These are phyloP conservation scores for Drosophila athabasca DNA, from an alignment of 1,140 invertebrate species.

Conservation along the genomic window DNA sequence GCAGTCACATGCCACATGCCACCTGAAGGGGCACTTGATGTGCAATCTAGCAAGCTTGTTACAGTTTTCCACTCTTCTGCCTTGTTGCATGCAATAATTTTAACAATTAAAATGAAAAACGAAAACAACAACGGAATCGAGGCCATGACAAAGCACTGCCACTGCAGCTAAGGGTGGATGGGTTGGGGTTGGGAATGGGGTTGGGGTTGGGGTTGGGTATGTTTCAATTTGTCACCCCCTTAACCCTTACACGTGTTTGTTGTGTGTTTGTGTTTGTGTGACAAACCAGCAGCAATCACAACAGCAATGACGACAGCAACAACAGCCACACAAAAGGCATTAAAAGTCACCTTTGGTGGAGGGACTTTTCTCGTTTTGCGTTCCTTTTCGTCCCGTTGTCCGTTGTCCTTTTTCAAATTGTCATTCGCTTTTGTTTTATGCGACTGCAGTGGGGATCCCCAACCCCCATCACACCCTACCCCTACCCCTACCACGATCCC, in stretches of 20 bases:
- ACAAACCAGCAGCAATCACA: slow-evolving; percentile 74
- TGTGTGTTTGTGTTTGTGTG: slow-evolving; percentile 40
- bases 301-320: slow-evolving; percentile 44
- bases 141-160: slow-evolving; percentile 45
- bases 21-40: slow-evolving; percentile 31
- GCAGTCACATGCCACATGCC: slow-evolving; percentile 10
- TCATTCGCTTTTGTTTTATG: slow-evolving; percentile 78
- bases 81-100: slow-evolving; percentile 59
- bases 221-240: slow-evolving; percentile 27
- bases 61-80: slow-evolving; percentile 25
- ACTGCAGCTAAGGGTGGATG: neutral
- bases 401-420: slow-evolving; percentile 74
- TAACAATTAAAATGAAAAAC: slow-evolving; percentile 66
- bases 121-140: slow-evolving; percentile 39
- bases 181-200: too few species aligned
- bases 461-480: too few species aligned
- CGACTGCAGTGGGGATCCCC: slow-evolving; percentile 48
- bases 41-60: slow-evolving; percentile 44
- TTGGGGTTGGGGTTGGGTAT: neutral
- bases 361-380: slow-evolving; percentile 32
- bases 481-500: slow-evolving; percentile 7
- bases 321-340: slow-evolving; percentile 59
- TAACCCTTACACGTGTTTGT: slow-evolving; percentile 47
- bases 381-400: slow-evolving; percentile 9
- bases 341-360: slow-evolving; percentile 77